Evolutionary conservation across 2,888 invertebrate genomes (phyloP), one percentile per base, ranked within the genome.

Genomic region (Chesias legatella): DNA sequence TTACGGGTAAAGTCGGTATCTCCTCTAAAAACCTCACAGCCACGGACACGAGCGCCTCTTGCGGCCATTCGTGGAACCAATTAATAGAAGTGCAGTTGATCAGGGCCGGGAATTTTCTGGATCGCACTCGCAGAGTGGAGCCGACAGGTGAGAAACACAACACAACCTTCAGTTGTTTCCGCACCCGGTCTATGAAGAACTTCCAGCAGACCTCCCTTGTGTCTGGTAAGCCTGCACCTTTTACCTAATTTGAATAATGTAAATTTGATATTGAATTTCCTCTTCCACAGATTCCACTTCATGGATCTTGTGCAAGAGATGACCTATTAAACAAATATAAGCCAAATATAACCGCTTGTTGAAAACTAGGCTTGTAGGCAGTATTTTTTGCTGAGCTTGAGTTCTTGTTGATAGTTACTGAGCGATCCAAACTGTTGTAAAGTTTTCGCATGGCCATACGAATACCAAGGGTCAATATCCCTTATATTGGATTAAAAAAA

Each of bases 21-120:
- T 95, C 94, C 63, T 93, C 92, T 45, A 98, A 85, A 78, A 98
- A 98, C 58, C 94, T 91, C 80, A 94, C 92, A 10, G 98, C 95
- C 6, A 98, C 98, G 5, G 98, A 98, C 45, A 98, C 94, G 42
- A 98, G 89, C 38, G 98, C 98, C 79, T 98, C 98, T 83, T 98
- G 96, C 1, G 98, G 98, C 98, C 98, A 98, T 77, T 98, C 98
- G 71, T 98, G 98, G 82, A 98, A 98, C 98, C 98, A 98, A 76
- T 98, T 97, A 52, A 98, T 97, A 35, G 95, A 94, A 4, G 98
- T 97, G 63, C 97, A 96, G 80, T 97, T 98, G 53, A 97, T 96
- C 48, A 98, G 92, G 6, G 98, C 98, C 0, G 98, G 98, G 77
- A 98, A 98, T 86, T 98, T 98, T 57, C 98, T 91, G 11, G 97